A percentile compares a stretch with the other conserved stretches of the same genome.
Conservation (phyloP, 30 jellyfish, hydroid and myxozoan genomes). For the Catostylus mosaicus region DNA sequence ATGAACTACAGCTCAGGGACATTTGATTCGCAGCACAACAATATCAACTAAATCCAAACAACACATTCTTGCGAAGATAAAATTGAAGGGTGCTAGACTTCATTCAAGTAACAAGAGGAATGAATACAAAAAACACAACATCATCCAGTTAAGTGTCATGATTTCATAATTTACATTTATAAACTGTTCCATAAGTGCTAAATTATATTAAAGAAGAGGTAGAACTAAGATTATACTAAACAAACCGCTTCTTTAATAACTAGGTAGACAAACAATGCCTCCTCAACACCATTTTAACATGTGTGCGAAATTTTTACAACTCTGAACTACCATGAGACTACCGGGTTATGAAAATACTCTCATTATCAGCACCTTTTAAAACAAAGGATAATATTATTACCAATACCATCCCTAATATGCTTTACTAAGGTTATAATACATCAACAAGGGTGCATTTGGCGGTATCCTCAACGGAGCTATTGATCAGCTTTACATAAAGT, state of each 20-base stretch:
- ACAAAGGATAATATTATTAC: conserved; percentile 19
- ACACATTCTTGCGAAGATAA: too few species aligned
- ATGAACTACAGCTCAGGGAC: too few species aligned
- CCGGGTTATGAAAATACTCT: conserved; percentile 30
- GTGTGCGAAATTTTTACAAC: conserved; percentile 13
- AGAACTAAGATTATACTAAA: neutral
- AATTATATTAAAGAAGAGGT: neutral
- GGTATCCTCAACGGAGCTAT: neutral
- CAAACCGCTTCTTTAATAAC: neutral
- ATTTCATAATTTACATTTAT: neutral
- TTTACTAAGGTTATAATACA: neutral
- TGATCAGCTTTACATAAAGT: neutral
- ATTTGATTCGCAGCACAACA: too few species aligned
- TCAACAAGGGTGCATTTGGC: neutral
- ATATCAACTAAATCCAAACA: too few species aligned
- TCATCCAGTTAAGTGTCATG: neutral
- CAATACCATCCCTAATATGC: neutral
- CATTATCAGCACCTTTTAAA: conserved; percentile 17
- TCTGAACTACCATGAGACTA: neutral
- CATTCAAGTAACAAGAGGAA: too few species aligned
- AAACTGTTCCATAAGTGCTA: conserved; percentile 12
- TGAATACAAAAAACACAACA: too few species aligned
- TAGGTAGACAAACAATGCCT: neutral
- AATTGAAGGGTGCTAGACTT: too few species aligned
- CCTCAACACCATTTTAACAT: neutral